A percentile compares a stretch with the other conserved stretches of the same genome.
These are phyloP conservation scores for Regulus satrapa DNA, from an alignment of 2,113 vertebrate species.

Conservation along the genomic window DNA sequence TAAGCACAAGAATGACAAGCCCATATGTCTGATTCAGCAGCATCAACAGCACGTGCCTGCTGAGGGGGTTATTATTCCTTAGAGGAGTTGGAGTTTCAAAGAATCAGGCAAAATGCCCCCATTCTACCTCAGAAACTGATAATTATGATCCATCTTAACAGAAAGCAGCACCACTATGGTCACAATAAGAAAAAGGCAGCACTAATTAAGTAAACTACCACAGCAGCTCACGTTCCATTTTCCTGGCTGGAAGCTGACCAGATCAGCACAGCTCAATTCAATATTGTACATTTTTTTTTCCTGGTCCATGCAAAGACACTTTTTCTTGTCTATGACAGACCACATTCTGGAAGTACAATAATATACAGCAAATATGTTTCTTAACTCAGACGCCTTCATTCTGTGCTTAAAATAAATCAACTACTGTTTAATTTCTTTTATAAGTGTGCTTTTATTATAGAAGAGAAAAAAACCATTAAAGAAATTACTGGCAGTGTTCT, in stretches of 20 bases:
- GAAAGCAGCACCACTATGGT: not conserved
- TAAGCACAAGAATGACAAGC: slow-evolving; percentile 59
- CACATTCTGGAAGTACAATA: not conserved
- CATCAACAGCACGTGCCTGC: not conserved
- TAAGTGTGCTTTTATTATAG: not conserved
- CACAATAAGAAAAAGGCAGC: not conserved
- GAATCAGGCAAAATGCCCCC: not conserved
- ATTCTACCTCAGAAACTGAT: not conserved
- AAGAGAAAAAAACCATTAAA: not conserved
- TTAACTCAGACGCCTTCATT: not conserved
- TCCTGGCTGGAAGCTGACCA: not conserved
- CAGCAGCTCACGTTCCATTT: not conserved
- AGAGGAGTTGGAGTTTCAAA: not conserved
- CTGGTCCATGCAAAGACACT: not conserved
- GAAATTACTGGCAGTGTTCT: not conserved
- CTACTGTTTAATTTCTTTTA: not conserved
- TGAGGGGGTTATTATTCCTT: not conserved
- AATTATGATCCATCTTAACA: not conserved
- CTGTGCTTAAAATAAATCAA: not conserved
- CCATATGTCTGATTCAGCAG: slow-evolving; percentile 51
- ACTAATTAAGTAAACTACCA: not conserved
- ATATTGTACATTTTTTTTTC: not conserved
- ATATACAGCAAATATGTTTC: not conserved
- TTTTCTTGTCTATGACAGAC: not conserved
- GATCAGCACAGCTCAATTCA: not conserved